Evolutionary conservation across 2,113 vertebrate species (phyloP).

Genomic region (Lynx canadensis): DNA sequence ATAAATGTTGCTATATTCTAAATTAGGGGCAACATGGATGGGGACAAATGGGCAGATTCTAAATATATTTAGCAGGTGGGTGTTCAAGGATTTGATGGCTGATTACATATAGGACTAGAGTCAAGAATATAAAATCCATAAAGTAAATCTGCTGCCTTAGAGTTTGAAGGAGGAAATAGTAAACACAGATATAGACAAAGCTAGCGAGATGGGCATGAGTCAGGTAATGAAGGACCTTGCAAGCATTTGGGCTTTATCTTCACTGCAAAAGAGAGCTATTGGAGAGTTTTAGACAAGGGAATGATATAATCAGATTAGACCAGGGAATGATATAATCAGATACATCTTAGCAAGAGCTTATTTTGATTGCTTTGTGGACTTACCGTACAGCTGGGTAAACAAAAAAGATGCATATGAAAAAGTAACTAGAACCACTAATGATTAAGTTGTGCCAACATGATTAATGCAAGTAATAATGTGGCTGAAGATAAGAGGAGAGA

Average conservation of each 20-base stretch:
- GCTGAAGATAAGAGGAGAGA: conserved; percentile 65
- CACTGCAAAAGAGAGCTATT: neutral
- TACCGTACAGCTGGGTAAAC: conserved; percentile 45
- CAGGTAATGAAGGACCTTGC: neutral
- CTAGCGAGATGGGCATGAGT: neutral
- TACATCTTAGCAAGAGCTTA: neutral
- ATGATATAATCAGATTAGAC: neutral
- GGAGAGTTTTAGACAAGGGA: neutral
- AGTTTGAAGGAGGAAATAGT: neutral
- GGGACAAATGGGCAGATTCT: neutral
- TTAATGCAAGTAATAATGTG: conserved; percentile 75
- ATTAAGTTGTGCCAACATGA: conserved; percentile 74
- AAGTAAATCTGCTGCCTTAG: neutral
- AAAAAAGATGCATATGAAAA: conserved; percentile 62
- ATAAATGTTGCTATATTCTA: neutral
- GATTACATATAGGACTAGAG: neutral
- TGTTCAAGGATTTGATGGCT: neutral
- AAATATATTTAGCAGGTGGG: neutral
- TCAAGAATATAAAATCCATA: neutral
- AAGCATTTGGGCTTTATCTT: neutral
- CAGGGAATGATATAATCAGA: neutral
- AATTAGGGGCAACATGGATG: neutral
- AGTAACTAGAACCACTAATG: conserved; percentile 66
- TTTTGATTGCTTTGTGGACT: conserved; percentile 36
- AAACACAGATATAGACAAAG: neutral